Evolutionary conservation across 2,888 invertebrate species (phyloP).

Genomic region (Linyphia triangularis): DNA sequence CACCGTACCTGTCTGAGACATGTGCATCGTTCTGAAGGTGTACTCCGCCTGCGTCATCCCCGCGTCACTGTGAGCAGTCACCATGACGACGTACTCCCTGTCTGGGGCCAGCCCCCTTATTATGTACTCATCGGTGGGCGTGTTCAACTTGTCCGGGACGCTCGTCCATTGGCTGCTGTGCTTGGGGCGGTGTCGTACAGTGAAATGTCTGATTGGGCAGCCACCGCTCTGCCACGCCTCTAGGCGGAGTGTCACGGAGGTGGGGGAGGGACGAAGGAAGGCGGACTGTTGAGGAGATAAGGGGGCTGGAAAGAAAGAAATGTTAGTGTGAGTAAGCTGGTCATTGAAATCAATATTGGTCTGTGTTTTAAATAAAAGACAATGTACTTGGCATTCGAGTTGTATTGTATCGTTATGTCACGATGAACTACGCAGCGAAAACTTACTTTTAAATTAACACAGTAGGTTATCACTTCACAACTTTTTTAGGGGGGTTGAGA

Average conservation of each 20-base stretch:
- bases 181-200: slow-evolving; percentile 78
- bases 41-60: slow-evolving; percentile 74
- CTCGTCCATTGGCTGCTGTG: slow-evolving; percentile 68
- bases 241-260: slow-evolving; percentile 79
- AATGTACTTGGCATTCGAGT: too few species aligned
- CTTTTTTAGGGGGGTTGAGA: too few species aligned
- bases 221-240: slow-evolving; percentile 79
- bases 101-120: slow-evolving; percentile 64
- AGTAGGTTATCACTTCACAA: too few species aligned
- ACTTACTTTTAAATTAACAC: too few species aligned
- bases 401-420: too few species aligned
- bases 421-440: too few species aligned
- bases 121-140: slow-evolving; percentile 36
- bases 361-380: too few species aligned
- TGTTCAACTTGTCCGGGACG: slow-evolving; percentile 39
- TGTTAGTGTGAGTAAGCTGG: too few species aligned
- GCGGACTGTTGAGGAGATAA: slow-evolving; percentile 79
- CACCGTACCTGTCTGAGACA: slow-evolving; percentile 8
- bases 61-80: slow-evolving; percentile 74
- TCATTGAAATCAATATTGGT: too few species aligned
- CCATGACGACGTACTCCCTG: slow-evolving; percentile 72
- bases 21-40: slow-evolving; percentile 69
- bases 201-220: slow-evolving; percentile 79
- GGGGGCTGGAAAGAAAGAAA: slow-evolving; percentile 78
- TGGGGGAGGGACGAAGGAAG: slow-evolving; percentile 78